Base-by-base conservation (phyloP, 2,797 vertebrate genomes). In the Sebastes oblongus region DNA sequence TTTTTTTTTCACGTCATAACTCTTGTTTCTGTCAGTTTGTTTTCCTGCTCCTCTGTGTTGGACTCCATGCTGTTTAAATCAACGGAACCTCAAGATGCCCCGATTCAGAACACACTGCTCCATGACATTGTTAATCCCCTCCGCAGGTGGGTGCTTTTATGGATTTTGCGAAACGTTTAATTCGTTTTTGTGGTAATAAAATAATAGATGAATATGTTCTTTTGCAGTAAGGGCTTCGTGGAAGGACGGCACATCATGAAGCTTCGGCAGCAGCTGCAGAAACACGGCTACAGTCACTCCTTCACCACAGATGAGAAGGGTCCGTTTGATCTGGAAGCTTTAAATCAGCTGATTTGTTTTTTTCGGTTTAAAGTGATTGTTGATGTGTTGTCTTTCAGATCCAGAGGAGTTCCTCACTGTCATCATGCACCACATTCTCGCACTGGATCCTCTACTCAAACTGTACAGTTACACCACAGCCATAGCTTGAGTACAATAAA, bases 241-340 rank as follows among this genome's bases (percentile, higher is more conserved):
- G 65, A 91, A 2, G 95, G 95, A 0, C 25, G 11, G 0, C 96
- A 95, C 8, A 88, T 98, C 89, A 98, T 98, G 97, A 96, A 93
- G 73, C 96, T 98, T 2, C 93, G 97, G 8, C 93, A 96, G 85
- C 96, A 96, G 90, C 93, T 98, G 62, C 95, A 95, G 9, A 93
- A 95, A 6, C 96, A 96, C 4, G 97, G 97, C 10, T 95, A 94
- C 81, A 96, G 96, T 60, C 93, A 93, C 6, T 96, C 96, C 55
- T 98, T 97, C 80, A 97, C 97, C 88, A 97, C 96, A 0, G 97
- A 97, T 1, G 97, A 98, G 92, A 98, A 98, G 91, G 97, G 97
- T 97, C 12, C 8, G 77, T 82, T 59, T n/a, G 3, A 16, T 5
- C 12, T 7, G 42, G 18, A 50, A 25, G 64, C 29, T 62, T 13